A percentile compares a stretch with the other conserved stretches of the same genome.
phyloP scores from a whole-genome alignment of 1,140 invertebrate species.

The Drosophila sproati region DNA sequence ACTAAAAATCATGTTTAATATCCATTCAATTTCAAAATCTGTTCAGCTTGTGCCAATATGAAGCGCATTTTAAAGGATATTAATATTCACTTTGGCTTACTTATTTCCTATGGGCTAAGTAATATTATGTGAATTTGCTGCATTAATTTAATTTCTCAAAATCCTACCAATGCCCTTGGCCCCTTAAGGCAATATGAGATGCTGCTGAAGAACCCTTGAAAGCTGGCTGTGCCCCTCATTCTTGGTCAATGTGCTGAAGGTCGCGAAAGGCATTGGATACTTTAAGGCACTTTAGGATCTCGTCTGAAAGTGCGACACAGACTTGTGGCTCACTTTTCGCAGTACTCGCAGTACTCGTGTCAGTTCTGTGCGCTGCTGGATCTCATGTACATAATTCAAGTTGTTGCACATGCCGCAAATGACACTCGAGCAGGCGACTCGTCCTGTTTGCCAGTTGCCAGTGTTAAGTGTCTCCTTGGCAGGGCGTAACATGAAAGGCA shows the following conservation, averaged over 20 bases:
- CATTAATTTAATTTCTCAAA: no score
- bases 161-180: no score
- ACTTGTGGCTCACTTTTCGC: not conserved
- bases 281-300: constrained; percentile 26
- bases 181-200: not conserved
- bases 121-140: no score
- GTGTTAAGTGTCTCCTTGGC: constrained; percentile 3
- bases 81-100: no score
- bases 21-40: no score
- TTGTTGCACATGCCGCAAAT: constrained; percentile 80
- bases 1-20: no score
- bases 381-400: constrained; percentile 79
- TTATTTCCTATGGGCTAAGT: no score
- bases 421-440: constrained; percentile 49
- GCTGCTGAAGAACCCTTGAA: not conserved
- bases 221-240: constrained; percentile 16
- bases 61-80: no score
- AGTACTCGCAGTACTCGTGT: constrained; percentile 7
- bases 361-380: constrained; percentile 3
- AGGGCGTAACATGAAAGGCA: constrained; percentile 72
- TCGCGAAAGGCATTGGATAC: constrained; percentile 44
- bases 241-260: constrained; percentile 57
- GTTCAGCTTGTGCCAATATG: no score
- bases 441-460: constrained; percentile 1
- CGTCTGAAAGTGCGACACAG: not conserved